Conservation (phyloP, 2,888 invertebrate genomes). For the Subacronicta megacephala region DNA sequence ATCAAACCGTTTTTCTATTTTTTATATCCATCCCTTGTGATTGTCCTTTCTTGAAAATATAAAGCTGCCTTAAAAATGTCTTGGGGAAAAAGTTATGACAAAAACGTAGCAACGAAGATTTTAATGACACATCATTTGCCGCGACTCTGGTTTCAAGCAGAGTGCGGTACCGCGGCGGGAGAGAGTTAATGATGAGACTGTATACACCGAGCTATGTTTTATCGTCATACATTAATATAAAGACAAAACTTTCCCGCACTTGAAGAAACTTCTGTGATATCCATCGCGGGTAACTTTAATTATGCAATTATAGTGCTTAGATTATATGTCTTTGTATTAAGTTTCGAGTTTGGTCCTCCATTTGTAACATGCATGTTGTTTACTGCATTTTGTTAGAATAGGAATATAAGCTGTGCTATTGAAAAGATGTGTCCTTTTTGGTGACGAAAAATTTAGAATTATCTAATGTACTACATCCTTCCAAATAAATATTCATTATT, state of each 20-base stretch:
- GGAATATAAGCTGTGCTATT: no score
- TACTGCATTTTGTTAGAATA: no score
- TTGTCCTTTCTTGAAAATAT: conserved; percentile 2
- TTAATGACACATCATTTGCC: conserved; percentile 54
- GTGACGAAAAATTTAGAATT: no score
- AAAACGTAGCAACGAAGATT: conserved; percentile 32
- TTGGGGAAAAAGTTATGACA: conserved; percentile 25
- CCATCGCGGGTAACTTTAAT: not conserved
- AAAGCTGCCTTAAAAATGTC: conserved; percentile 15
- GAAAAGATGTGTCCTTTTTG: no score
- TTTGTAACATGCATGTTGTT: no score
- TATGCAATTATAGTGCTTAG: conserved; percentile 33
- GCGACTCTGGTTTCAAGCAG: conserved; percentile 25
- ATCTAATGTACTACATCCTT: no score
- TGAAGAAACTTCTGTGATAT: conserved; percentile 5
- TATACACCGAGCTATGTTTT: conserved; percentile 7
- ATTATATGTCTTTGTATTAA: conserved; percentile 5
- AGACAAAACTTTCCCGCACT: conserved; percentile 14
- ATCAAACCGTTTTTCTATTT: no score
- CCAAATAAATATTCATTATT: no score
- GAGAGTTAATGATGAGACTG: conserved; percentile 29
- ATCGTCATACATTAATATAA: conserved; percentile 10
- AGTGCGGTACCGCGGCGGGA: conserved; percentile 5
- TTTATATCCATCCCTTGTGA: not conserved
- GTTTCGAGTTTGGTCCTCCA: no score